Conservation (phyloP, 2,888 invertebrate species). For the Macrophya annulata region DNA sequence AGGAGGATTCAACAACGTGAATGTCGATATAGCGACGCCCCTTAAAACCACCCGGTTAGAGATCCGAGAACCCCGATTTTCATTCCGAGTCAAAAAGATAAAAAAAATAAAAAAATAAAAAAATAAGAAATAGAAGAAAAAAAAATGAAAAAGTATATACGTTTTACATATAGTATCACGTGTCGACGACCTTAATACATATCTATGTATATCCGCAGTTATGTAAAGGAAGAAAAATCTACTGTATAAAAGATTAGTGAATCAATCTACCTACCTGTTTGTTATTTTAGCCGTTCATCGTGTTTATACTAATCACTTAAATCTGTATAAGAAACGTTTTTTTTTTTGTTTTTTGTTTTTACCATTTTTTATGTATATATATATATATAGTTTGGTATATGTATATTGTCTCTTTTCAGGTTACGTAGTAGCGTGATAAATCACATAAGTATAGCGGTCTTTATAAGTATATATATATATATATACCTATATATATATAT, state of each 20-base stretch:
- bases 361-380: no score
- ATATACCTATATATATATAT: neutral
- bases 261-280: conserved; percentile 10
- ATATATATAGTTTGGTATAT: neutral
- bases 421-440: conserved; percentile 38
- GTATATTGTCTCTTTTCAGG: neutral
- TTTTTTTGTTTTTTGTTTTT: no score
- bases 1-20: conserved; percentile 47
- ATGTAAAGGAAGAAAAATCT: neutral
- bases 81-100: neutral
- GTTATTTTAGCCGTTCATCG: neutral
- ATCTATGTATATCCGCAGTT: neutral
- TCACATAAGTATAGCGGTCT: conserved; percentile 18
- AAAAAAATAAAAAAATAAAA: neutral
- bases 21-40: conserved; percentile 34
- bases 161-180: neutral
- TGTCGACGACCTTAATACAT: neutral
- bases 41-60: conserved; percentile 4
- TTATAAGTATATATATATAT: neutral
- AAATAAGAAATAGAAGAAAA: neutral
- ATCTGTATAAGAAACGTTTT: neutral
- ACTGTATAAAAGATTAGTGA: neutral
- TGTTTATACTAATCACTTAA: conserved; percentile 14
- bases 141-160: neutral
- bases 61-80: conserved; percentile 13